Evolutionary conservation across 2,888 invertebrate genomes (phyloP), one percentile per base, ranked within the genome.

Genomic region (Pyrocoelia pectoralis): DNA sequence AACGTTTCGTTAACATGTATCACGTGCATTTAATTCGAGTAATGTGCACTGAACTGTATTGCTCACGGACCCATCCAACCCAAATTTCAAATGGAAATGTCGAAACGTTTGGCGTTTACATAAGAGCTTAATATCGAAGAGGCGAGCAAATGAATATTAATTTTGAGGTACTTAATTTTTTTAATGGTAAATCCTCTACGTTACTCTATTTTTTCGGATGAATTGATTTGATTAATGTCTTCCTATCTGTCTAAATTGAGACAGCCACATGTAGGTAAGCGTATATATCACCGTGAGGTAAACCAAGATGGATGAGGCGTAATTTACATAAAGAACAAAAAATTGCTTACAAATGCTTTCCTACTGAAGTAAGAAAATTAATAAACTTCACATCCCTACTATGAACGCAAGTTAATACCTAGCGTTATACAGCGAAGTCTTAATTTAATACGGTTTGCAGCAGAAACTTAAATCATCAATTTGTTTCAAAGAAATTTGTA

Each of bases 1-100:
- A 60, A 48, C 33, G 50, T 53, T 67, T 57, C 46, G 56, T 59
- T 64, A 62, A 59, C 54, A 55, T 61, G 65, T 65, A 62, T 63
- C 65, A 63, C 60, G 55, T 64, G 61, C 65, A 65, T 67, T 58
- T 58, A 3, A 51, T 61, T 56, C 52, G 33, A 40, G 38, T 46
- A 43, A 50, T 51, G 56, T 51, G 50, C 55, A 55, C 61, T 41
- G 51, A 56, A 61, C 61, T 41, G 56, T 55, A 54, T 60, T 60
- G 12, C 17, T 15, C 14, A 33, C 2, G 33, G 33, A n/a, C n/a
- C 33, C 43, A 8, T 43, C 14, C 17, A 15, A 43, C 43, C 14
- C 13, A 43, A 43, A 43, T 43, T 43, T 43, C 17, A 43, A 43
- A 15, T 43, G 33, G 33, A 33, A 33, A 33, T 33, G 9, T n/a